These are phyloP conservation scores for Eristalinus aeneus DNA, from an alignment of 2,888 invertebrate species.

Conservation along the genomic window DNA sequence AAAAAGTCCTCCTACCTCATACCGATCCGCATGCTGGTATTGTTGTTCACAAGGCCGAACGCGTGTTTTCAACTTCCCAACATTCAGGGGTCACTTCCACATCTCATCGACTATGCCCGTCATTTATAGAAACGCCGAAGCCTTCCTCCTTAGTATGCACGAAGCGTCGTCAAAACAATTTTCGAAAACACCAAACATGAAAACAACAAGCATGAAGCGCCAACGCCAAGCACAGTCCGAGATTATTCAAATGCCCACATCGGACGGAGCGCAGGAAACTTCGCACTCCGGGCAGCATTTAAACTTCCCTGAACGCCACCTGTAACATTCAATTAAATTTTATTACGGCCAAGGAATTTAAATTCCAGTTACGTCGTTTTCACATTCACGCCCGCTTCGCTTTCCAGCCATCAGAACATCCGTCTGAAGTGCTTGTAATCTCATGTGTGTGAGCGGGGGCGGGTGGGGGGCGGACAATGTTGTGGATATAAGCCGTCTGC, in stretches of 20 bases:
- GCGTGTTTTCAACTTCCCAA: background rate
- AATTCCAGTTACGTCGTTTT: slow-evolving; percentile 62
- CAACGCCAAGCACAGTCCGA: slow-evolving; percentile 29
- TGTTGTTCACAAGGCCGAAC: background rate
- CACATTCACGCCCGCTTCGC: slow-evolving; percentile 29
- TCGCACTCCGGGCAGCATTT: slow-evolving; percentile 42
- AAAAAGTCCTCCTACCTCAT: too few species aligned
- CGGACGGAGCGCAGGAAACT: slow-evolving; percentile 22
- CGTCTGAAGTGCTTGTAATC: slow-evolving; percentile 26
- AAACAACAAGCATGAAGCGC: slow-evolving; percentile 25
- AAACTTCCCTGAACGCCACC: slow-evolving; percentile 55
- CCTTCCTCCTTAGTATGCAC: slow-evolving; percentile 43
- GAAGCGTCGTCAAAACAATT: slow-evolving; percentile 42
- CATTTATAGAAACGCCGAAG: background rate
- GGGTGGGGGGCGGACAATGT: slow-evolving; percentile 4
- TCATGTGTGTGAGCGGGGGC: slow-evolving; percentile 14
- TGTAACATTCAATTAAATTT: slow-evolving; percentile 69
- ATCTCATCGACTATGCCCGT: slow-evolving; percentile 14
- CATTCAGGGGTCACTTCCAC: background rate
- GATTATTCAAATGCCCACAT: slow-evolving; percentile 58
- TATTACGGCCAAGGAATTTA: slow-evolving; percentile 57
- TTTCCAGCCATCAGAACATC: background rate
- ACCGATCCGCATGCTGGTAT: too few species aligned
- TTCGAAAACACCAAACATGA: slow-evolving; percentile 39
- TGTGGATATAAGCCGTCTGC: background rate